Evolutionary conservation across 2,797 vertebrate genomes (phyloP).

Genomic region (Lepidocolaptes lacrymiger): DNA sequence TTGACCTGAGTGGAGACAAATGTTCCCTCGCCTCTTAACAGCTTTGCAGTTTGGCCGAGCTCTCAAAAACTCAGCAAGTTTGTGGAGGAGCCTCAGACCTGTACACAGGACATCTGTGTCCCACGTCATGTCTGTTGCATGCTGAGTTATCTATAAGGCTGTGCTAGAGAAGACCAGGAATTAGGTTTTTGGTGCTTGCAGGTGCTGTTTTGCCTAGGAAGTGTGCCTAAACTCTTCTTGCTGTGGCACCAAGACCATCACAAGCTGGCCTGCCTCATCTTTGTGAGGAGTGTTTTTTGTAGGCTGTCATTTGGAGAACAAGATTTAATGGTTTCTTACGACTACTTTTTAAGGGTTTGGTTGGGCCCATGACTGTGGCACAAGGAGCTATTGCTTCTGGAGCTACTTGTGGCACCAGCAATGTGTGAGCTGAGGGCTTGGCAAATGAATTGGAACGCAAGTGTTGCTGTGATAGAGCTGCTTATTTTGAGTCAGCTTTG

Average conservation of each 20-base stretch:
- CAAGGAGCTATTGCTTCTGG: not conserved
- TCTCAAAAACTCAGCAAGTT: not conserved
- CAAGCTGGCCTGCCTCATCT: not conserved
- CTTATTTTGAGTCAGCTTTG: not conserved
- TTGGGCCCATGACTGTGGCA: not conserved
- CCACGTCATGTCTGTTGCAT: not conserved
- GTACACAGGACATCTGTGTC: fast-evolving
- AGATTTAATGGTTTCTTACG: not conserved
- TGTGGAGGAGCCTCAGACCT: not conserved
- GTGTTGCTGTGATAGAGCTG: not conserved
- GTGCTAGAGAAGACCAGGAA: not conserved
- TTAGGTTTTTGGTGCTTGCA: not conserved
- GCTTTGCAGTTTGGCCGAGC: not conserved
- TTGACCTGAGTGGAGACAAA: not conserved
- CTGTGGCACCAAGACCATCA: not conserved
- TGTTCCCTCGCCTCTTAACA: not conserved
- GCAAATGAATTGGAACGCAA: not conserved
- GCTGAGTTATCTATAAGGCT: fast-evolving
- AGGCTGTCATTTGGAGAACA: not conserved
- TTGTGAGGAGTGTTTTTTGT: not conserved
- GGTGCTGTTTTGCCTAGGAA: not conserved
- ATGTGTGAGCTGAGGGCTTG: fast-evolving
- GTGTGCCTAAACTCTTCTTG: not conserved
- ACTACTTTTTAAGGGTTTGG: not conserved
- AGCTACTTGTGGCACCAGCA: not conserved